Evolutionary conservation across 1,140 invertebrate species (phyloP).

Genomic region (Zaprionus inermis): DNA sequence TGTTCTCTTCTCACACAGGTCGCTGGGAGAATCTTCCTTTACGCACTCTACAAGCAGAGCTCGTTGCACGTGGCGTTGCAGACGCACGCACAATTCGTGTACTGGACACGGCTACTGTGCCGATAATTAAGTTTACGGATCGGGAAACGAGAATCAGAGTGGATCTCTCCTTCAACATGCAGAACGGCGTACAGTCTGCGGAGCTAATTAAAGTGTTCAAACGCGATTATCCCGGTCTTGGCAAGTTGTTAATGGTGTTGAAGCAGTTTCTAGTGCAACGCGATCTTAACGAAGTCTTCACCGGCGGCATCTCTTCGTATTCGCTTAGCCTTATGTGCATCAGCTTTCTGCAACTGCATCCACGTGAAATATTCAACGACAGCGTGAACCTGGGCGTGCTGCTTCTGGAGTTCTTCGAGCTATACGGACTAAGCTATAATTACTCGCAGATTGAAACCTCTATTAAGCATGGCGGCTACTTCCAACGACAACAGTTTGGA

Average conservation of each 20-base stretch:
- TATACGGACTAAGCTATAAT: conserved; percentile 98
- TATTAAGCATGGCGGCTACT: conserved; percentile 95
- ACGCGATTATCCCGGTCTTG: conserved; percentile 91
- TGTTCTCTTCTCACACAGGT: conserved; percentile 85
- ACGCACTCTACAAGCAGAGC: conserved; percentile 93
- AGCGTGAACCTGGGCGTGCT: conserved; percentile 95
- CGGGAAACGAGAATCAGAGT: conserved; percentile 95
- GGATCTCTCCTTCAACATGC: conserved; percentile 99
- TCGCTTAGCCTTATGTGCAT: conserved; percentile 98
- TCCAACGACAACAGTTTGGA: conserved; percentile 94
- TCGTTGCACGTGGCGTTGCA: conserved; percentile 93
- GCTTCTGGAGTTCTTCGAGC: conserved; percentile 98
- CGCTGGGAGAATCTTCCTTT: conserved; percentile 96
- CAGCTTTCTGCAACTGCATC: conserved; percentile 94
- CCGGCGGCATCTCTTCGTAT: conserved; percentile 98
- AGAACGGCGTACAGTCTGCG: conserved; percentile 95
- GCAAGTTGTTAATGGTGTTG: conserved; percentile 96
- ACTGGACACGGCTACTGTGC: conserved; percentile 97
- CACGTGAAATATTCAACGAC: conserved; percentile 86
- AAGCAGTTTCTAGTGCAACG: conserved; percentile 98
- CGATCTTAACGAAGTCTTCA: conserved; percentile 99
- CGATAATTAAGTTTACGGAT: conserved; percentile 98
- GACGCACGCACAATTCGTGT: conserved; percentile 95
- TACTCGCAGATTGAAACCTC: conserved; percentile 96
- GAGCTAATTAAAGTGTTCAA: conserved; percentile 95